phyloP scores from a whole-genome alignment of 1,140 invertebrate genomes.

The Drosophila gunungcola region DNA sequence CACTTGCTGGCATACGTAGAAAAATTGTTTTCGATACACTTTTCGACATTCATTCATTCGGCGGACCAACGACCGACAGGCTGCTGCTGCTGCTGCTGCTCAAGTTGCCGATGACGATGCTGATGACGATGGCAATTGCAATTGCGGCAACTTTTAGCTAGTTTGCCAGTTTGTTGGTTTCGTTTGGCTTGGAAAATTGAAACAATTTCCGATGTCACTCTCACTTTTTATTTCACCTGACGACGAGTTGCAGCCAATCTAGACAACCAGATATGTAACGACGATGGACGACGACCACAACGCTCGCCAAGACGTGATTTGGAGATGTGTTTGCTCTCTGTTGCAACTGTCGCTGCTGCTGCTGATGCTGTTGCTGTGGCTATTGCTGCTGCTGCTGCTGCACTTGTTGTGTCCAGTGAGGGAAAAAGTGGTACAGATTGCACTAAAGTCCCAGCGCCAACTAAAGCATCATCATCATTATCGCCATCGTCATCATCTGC shows the following conservation, averaged over 20 bases:
- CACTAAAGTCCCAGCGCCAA: constrained; percentile 33
- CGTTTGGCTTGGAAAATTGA: constrained; percentile 84
- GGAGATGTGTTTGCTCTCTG: constrained; percentile 77
- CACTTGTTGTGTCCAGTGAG: constrained; percentile 75
- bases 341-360: constrained; percentile 51
- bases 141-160: constrained; percentile 70
- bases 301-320: constrained; percentile 65
- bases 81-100: constrained; percentile 5
- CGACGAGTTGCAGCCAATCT: constrained; percentile 63
- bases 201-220: constrained; percentile 85
- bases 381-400: constrained; percentile 42
- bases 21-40: constrained; percentile 82
- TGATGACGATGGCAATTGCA: constrained; percentile 64
- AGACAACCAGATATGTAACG: constrained; percentile 82
- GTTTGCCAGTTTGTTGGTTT: constrained; percentile 65
- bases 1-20: constrained; percentile 62
- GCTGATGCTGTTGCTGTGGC: constrained; percentile 22
- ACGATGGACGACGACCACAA: constrained; percentile 40
- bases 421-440: constrained; percentile 80
- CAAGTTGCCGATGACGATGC: constrained; percentile 21
- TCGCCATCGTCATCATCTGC: constrained; percentile 28
- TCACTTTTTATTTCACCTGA: constrained; percentile 82
- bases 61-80: constrained; percentile 61
- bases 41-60: constrained; percentile 84
- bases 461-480: constrained; percentile 39